Evolutionary conservation across 2,113 vertebrate genomes (phyloP).

Genomic region (Festucalex cinctus): DNA sequence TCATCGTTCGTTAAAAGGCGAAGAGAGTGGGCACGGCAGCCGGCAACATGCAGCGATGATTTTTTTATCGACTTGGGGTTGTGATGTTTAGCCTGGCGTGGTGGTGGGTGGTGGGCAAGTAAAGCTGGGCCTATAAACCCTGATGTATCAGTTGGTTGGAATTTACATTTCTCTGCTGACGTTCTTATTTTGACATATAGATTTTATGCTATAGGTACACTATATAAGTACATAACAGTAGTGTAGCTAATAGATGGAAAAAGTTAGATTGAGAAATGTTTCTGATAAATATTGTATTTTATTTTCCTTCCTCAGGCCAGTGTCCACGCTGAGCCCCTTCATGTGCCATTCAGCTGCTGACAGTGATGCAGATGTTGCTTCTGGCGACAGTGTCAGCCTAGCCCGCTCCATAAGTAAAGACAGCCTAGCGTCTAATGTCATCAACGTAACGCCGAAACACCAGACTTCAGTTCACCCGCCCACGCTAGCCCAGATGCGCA

Average conservation of each 20-base stretch:
- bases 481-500: slow-evolving; percentile 40
- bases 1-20: too few species aligned
- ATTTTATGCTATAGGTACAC: too few species aligned
- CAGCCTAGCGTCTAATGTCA: slow-evolving; percentile 87
- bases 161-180: neutral
- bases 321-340: slow-evolving; percentile 84
- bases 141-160: neutral
- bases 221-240: too few species aligned
- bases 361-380: slow-evolving; percentile 77
- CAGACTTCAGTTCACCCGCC: slow-evolving; percentile 53
- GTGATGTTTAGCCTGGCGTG: too few species aligned
- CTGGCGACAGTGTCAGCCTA: slow-evolving; percentile 81
- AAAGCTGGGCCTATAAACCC: too few species aligned
- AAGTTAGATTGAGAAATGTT: neutral
- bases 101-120: too few species aligned
- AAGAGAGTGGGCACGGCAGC: too few species aligned
- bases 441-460: slow-evolving; percentile 86
- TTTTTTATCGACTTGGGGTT: too few species aligned
- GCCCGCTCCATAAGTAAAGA: slow-evolving; percentile 96
- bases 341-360: slow-evolving; percentile 77
- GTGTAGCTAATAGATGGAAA: neutral
- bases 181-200: too few species aligned
- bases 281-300: too few species aligned
- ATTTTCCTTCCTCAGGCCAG: slow-evolving; percentile 70
- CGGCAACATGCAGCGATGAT: too few species aligned